Base-by-base conservation (phyloP, 2,888 invertebrate genomes). In the Dolichomitus sp. region DNA sequence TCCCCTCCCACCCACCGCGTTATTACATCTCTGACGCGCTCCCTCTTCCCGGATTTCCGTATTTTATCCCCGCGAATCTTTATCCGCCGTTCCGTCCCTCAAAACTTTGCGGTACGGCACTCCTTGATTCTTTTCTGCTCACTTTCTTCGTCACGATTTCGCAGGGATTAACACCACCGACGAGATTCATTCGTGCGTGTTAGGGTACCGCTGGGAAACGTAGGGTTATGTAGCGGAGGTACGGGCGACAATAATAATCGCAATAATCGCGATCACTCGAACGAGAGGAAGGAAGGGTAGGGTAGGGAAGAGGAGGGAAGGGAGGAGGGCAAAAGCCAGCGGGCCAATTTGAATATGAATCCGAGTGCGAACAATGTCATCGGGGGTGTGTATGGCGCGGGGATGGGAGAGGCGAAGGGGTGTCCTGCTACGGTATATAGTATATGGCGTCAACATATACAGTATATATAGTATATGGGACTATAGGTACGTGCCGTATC, bases 341-440 rank as follows among this genome's bases (percentile, higher is more conserved):
- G 79, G 84, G 92, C 91, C 92, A 93, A 93, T 93, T 93, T 93
- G 93, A 93, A 93, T 93, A 93, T 93, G 93, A 93, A 93, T 93
- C 91, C 92, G 90, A 92, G 92, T 92, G 91, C 92, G 92, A 93
- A 93, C 92, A 93, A 93, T 93, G 93, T 92, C 92, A 92, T 93
- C 90, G 92, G 81, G 84, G 86, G 86, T 84, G 81, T 63, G 75
- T 76, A 54, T 61, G 65, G 42, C 48, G 61, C 70, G 59, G 33
- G 54, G 54, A 66, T 30, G 65, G 19, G 78, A 33, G 61, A 17
- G 73, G 19, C 40, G 4, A 37, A 61, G 59, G 48, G 59, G 42
- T 52, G 76, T 45, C 40, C 3, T 12, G 23, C 11, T 63, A 63
- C n/a, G 57, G 42, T 59, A 48, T 50, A 61, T 33, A 48, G 14